Evolutionary conservation across 2,888 invertebrate genomes (phyloP).

Genomic region (Opisthograptis luteolata): DNA sequence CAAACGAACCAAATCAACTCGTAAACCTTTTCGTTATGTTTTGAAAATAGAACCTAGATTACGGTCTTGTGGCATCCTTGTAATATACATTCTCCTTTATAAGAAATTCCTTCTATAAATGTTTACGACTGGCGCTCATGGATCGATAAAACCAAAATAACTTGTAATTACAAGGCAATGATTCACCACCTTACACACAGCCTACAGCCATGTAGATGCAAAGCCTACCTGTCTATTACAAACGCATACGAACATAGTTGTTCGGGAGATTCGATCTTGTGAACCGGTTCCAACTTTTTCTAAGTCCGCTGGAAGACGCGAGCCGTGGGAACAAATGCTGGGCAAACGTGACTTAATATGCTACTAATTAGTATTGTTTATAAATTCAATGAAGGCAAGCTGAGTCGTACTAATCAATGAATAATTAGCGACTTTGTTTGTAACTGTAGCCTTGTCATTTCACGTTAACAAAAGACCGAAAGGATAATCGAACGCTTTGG

Average conservation of each 20-base stretch:
- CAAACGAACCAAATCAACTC: too few species aligned
- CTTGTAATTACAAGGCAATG: constrained; percentile 36
- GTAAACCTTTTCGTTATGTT: constrained; percentile 1
- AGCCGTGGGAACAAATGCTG: constrained; percentile 64
- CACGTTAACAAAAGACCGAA: too few species aligned
- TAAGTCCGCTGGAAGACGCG: constrained; percentile 49
- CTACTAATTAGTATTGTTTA: constrained; percentile 55
- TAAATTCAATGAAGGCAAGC: constrained; percentile 34
- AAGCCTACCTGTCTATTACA: constrained; percentile 41
- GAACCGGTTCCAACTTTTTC: constrained; percentile 75
- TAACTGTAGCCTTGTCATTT: too few species aligned
- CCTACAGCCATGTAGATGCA: constrained; percentile 1
- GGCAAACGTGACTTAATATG: constrained; percentile 44
- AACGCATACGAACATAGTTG: constrained; percentile 46
- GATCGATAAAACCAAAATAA: constrained; percentile 31
- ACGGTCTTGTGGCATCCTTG: constrained; percentile 3
- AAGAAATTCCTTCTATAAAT: constrained; percentile 13
- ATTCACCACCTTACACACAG: constrained; percentile 36
- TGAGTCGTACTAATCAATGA: constrained; percentile 14
- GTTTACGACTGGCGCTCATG: constrained; percentile 10
- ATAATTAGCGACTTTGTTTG: constrained; percentile 1
- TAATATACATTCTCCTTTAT: constrained; percentile 6
- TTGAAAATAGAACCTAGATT: constrained; percentile 14
- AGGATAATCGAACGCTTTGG: too few species aligned
- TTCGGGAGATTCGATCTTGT: constrained; percentile 51